Percentiles rank a stretch among this genome's conserved stretches.
phyloP scores from a whole-genome alignment of 1,140 invertebrate species.

The Venturia canescens region DNA sequence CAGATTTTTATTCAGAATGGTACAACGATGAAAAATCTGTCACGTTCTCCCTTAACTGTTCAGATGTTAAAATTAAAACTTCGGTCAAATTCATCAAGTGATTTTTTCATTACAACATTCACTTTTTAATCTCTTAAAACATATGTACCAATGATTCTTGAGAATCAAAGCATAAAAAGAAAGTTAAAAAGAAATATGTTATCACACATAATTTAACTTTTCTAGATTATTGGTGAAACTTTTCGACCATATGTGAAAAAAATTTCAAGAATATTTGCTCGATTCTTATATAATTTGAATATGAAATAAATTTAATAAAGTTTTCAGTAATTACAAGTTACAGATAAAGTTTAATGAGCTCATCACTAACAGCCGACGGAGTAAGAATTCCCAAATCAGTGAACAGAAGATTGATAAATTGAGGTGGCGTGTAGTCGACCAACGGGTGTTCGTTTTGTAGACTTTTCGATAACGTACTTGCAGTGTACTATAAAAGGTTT shows the following conservation, averaged over 20 bases:
- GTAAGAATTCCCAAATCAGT: conserved; percentile 97
- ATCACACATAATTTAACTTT: no score
- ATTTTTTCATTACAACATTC: no score
- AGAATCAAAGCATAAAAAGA: no score
- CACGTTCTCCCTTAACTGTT: no score
- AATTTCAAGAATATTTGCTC: not conserved
- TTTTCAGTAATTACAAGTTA: conserved; percentile 70
- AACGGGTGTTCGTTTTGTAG: conserved; percentile 88
- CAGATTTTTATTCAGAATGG: not conserved
- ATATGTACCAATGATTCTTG: no score
- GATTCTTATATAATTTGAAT: conserved; percentile 23
- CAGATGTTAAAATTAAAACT: no score
- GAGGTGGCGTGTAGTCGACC: conserved; percentile 97
- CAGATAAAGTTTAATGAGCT: conserved; percentile 97
- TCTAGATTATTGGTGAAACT: no score
- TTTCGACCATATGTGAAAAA: not conserved
- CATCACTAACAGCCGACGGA: conserved; percentile 97
- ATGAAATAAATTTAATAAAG: conserved; percentile 16
- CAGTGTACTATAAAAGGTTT: conserved; percentile 81
- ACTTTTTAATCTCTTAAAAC: no score
- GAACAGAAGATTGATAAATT: conserved; percentile 94
- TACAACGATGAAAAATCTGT: not conserved
- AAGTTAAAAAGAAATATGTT: no score
- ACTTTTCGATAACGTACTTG: conserved; percentile 79
- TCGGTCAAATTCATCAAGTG: no score